Conservation (phyloP, 2,113 vertebrate species). For the Vidua macroura region DNA sequence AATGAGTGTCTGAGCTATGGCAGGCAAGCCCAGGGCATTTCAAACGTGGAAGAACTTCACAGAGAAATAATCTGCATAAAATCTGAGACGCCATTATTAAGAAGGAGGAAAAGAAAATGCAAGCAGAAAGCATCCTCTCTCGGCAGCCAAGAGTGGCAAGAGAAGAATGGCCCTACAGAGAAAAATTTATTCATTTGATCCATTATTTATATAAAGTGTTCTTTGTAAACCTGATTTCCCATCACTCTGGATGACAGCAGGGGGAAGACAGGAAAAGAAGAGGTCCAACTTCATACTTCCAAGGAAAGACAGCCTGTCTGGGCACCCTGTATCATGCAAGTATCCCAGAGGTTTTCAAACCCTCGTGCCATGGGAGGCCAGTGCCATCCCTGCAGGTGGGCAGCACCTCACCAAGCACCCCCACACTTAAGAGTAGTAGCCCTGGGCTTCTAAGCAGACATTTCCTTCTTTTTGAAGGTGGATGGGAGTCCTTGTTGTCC, state of each 20-base stretch:
- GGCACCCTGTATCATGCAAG: background rate
- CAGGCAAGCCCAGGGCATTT: constrained; percentile 66
- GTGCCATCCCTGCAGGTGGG: background rate
- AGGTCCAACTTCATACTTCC: constrained; percentile 7
- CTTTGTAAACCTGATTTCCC: constrained; percentile 63
- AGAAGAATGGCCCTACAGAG: constrained; percentile 52
- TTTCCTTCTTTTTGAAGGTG: background rate
- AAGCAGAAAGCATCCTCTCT: constrained; percentile 49
- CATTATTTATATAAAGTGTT: constrained; percentile 68
- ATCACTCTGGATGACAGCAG: constrained; percentile 52
- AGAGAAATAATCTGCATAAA: constrained; percentile 67
- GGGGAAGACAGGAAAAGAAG: constrained; percentile 33
- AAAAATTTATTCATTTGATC: constrained; percentile 66
- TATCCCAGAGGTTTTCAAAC: background rate
- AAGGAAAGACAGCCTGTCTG: background rate
- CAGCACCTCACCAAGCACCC: background rate
- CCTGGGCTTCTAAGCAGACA: background rate
- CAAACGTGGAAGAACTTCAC: constrained; percentile 62
- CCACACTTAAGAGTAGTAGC: background rate
- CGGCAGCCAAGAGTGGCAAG: constrained; percentile 4
- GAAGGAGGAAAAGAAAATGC: constrained; percentile 39
- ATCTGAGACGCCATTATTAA: constrained; percentile 53
- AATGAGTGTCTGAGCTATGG: constrained; percentile 57
- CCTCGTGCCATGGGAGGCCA: background rate
- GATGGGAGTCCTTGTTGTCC: background rate